Evolutionary conservation across 2,113 vertebrate species (phyloP).

Genomic region (Trematomus loennbergii): DNA sequence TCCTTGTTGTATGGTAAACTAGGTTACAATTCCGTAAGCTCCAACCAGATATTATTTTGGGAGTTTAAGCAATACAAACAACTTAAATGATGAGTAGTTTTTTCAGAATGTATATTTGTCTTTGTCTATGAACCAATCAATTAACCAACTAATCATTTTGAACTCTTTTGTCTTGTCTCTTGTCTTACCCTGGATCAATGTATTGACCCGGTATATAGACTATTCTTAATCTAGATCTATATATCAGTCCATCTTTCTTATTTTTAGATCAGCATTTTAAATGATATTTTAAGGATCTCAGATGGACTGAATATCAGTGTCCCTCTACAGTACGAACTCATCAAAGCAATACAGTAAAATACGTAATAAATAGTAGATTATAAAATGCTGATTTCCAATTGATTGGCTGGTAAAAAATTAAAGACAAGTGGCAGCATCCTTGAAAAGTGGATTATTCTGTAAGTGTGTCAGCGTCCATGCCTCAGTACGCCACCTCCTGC

Average conservation of each 20-base stretch:
- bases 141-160: constrained; percentile 8
- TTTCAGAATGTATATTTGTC: not conserved
- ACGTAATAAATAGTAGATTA: not conserved
- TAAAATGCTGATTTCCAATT: constrained; percentile 11
- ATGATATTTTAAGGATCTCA: not conserved
- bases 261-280: constrained; percentile 2
- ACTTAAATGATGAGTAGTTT: not conserved
- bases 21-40: not conserved
- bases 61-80: not conserved
- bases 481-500: constrained; percentile 49
- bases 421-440: constrained; percentile 19
- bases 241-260: constrained; percentile 2
- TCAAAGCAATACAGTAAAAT: not conserved
- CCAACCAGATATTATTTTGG: not conserved
- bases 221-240: constrained; percentile 14
- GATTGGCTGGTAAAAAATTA: constrained; percentile 21
- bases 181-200: constrained; percentile 4
- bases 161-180: constrained; percentile 9
- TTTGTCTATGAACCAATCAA: not conserved
- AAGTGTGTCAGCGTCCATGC: constrained; percentile 67
- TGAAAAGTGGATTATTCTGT: constrained; percentile 43
- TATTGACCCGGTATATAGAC: constrained; percentile 13
- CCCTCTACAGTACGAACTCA: not conserved
- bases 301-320: not conserved
- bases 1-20: not conserved